Evolutionary conservation across 2,888 invertebrate species (phyloP), one percentile per base, ranked within the genome.

Genomic region (Argyresthia goedartella): DNA sequence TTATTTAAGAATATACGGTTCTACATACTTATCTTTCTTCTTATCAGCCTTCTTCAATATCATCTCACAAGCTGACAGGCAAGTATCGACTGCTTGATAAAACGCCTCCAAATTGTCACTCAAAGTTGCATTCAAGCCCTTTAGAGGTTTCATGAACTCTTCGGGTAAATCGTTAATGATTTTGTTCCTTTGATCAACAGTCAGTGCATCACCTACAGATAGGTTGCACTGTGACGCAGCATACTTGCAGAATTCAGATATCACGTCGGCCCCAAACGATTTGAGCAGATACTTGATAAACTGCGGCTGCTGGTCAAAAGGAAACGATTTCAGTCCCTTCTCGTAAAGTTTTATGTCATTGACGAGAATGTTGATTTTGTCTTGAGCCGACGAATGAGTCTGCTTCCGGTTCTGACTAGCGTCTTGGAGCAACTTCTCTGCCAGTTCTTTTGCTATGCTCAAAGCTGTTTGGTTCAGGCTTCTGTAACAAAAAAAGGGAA

Each of bases 21-120:
- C 41, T 25, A 75, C 76, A 65, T 64, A 87, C 88, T 82, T 89
- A 70, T 94, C 92, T 69, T 95, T 95, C 71, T 96, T 97, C 73
- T 96, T 97, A 70, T 98, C 97, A 56, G 92, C 88, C 76, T 97
- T 97, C 66, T 93, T 95, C 56, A 96, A 77, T 60, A 94, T 92
- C 90, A 96, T 92, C 55, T 92, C 92, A 69, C 93, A 93, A 50
- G 89, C 84, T 14, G 89, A 80, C 60, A 97, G 80, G 48, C 92
- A 91, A 1, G 88, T 74, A 63, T 97, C 96, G 43, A 93, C 85
- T n/a, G 90, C 88, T 60, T 88, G 86, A 60, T 94, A 89, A 73
- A 97, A 97, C 4, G 93, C 92, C 52, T 97, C 97, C 53, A 95
- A 81, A 54, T 88, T 91, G 49, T 91, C 92, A 56, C 88, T 81